Base-by-base conservation (phyloP, 2,888 invertebrate genomes). In the Dromius quadrimaculatus region DNA sequence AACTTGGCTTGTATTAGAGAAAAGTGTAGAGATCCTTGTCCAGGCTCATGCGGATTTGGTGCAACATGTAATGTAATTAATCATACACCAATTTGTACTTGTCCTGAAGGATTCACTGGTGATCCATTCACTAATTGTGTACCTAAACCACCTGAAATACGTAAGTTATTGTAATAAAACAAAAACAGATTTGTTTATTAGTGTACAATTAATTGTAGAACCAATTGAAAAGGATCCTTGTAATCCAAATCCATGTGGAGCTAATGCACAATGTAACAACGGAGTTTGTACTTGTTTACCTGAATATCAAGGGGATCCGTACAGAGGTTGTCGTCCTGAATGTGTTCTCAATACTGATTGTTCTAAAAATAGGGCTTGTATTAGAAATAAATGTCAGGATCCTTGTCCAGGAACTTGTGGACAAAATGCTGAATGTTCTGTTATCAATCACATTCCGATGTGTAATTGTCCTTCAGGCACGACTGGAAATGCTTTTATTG, bases 371-470 rank as follows among this genome's bases (percentile, higher is more conserved):
- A 88, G 85, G 79, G 88, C 92, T 54, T 93, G 92, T 80, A 86
- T 91, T 17, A 85, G 86, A 77, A 89, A 88, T 76, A 89, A 87
- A 78, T 92, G 92, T 76, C 79, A 85, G n/a, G 87, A 92, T 82
- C 90, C 91, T 36, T 93, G 93, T 77, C 85, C 87, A 8, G 90
- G 89, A 73, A 89, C 89, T n/a, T 94, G 94, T 79, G 93, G 92
- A 11, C 83, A 84, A 72, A 88, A 89, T 77, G 92, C 93, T 0
- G 79, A 88, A 69, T 94, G 94, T 79, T 84, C 88, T 75, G 91
- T 91, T 1, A 85, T 90, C 34, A 91, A 90, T 77, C 93, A 94
- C 77, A 88, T 91, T 79, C 91, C 93, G 5, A 88, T 89, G 76
- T 94, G 94, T 77, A 87, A 87, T 43, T 94, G 93, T 79, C 88